Evolutionary conservation across 2,888 invertebrate genomes (phyloP).

Genomic region (Dicranocentrus wangi): DNA sequence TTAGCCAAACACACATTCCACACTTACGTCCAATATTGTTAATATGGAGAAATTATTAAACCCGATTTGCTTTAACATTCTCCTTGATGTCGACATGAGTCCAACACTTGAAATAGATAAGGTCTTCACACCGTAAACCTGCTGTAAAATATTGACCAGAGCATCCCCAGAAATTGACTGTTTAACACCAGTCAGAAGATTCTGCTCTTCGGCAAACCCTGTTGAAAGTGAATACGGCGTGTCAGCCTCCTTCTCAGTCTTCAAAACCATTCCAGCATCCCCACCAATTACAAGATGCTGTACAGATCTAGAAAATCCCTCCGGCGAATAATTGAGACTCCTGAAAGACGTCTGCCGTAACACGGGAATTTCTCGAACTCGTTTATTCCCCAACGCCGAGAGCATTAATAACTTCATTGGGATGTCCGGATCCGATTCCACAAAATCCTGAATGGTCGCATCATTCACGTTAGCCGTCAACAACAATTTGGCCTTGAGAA

Average conservation of each 20-base stretch:
- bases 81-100: background rate
- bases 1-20: too few species aligned
- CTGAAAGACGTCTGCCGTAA: background rate
- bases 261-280: constrained; percentile 32
- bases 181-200: background rate
- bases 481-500: background rate
- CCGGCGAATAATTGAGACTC: background rate
- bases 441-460: constrained; percentile 1
- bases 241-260: background rate
- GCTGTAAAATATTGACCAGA: constrained; percentile 16
- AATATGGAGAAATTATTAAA: background rate
- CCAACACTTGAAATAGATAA: constrained; percentile 31
- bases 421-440: background rate
- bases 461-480: constrained; percentile 7
- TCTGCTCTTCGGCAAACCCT: constrained; percentile 37
- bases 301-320: constrained; percentile 16
- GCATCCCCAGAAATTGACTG: constrained; percentile 21
- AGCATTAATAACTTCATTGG: constrained; percentile 6
- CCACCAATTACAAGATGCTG: constrained; percentile 48
- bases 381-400: background rate
- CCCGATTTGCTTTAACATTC: background rate
- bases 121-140: constrained; percentile 10
- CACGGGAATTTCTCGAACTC: background rate
- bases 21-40: constrained; percentile 44
- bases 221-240: constrained; percentile 34